These are phyloP conservation scores for Aurelia aurita DNA, from an alignment of 30 jellyfish, hydroid and myxozoan genomes.

Conservation along the genomic window DNA sequence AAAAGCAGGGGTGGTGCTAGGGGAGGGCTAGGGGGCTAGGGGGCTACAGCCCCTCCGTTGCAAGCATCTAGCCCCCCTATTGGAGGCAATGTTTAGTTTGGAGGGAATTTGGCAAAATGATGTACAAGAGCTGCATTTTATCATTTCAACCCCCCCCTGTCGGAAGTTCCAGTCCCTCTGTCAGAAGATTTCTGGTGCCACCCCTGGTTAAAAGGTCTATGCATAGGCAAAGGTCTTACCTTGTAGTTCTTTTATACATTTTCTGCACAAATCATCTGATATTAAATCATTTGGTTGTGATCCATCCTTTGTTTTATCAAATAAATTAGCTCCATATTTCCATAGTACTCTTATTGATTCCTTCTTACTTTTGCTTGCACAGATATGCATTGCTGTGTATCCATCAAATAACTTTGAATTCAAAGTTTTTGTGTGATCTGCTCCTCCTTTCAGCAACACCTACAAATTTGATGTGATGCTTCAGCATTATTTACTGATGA, in stretches of 20 bases:
- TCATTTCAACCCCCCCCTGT: no score
- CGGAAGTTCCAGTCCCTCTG: no score
- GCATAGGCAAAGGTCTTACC: no score
- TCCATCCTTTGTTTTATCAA: constrained; percentile 14
- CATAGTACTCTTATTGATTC: constrained; percentile 25
- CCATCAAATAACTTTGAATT: constrained; percentile 7
- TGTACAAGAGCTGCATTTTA: no score
- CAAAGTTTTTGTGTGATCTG: constrained; percentile 7
- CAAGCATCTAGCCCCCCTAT: no score
- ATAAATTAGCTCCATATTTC: constrained; percentile 52
- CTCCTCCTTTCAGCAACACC: constrained; percentile 44
- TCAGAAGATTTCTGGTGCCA: not conserved
- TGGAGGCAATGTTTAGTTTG: no score
- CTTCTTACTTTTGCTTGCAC: constrained; percentile 50
- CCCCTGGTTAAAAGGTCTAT: no score
- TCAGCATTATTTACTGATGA: not conserved
- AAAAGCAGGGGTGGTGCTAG: no score
- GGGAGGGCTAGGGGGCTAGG: no score
- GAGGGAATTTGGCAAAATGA: not conserved
- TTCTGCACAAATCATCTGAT: constrained; percentile 15
- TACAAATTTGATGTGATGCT: not conserved
- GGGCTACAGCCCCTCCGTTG: no score
- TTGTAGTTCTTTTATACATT: not conserved
- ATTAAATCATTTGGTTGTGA: constrained; percentile 13
- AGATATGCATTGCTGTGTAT: constrained; percentile 49